Evolutionary conservation across 2,113 vertebrate genomes (phyloP).

Genomic region (Lepidiolamprologus cunningtoni): DNA sequence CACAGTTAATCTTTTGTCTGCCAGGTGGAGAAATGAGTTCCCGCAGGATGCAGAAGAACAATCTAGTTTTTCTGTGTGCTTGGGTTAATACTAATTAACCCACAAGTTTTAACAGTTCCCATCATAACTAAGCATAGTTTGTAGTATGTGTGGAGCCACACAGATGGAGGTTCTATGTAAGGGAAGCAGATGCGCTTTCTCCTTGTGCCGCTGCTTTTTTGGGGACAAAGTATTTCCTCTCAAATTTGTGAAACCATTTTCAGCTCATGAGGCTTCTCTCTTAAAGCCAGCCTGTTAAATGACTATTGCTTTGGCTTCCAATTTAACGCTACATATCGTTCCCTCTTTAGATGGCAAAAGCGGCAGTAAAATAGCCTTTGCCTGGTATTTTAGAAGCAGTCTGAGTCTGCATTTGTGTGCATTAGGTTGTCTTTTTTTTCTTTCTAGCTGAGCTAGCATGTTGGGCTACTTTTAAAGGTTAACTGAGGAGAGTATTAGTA

Average conservation of each 20-base stretch:
- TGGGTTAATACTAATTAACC: constrained; percentile 8
- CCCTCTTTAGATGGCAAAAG: constrained; percentile 27
- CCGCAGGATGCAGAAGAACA: background rate
- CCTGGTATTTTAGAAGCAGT: constrained; percentile 21
- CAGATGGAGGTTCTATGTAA: background rate
- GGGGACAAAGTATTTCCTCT: background rate
- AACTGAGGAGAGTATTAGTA: background rate
- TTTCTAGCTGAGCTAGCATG: constrained; percentile 23
- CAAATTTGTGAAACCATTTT: constrained; percentile 39
- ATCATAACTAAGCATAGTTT: background rate
- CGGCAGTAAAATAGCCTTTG: constrained; percentile 28
- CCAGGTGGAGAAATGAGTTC: constrained; percentile 5
- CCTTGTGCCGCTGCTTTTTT: background rate
- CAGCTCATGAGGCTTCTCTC: constrained; percentile 31
- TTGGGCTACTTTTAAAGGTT: constrained; percentile 20
- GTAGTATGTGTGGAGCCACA: background rate
- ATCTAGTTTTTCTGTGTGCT: background rate
- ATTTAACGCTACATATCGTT: constrained; percentile 59
- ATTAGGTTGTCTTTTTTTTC: constrained; percentile 4
- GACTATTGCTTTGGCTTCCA: constrained; percentile 47
- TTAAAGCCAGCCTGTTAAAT: constrained; percentile 51
- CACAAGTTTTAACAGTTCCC: background rate
- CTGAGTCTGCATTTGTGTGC: constrained; percentile 46
- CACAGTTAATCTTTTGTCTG: background rate
- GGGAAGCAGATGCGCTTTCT: background rate